phyloP scores from a whole-genome alignment of 2,888 invertebrate genomes.

The Philopedon plagiatum region DNA sequence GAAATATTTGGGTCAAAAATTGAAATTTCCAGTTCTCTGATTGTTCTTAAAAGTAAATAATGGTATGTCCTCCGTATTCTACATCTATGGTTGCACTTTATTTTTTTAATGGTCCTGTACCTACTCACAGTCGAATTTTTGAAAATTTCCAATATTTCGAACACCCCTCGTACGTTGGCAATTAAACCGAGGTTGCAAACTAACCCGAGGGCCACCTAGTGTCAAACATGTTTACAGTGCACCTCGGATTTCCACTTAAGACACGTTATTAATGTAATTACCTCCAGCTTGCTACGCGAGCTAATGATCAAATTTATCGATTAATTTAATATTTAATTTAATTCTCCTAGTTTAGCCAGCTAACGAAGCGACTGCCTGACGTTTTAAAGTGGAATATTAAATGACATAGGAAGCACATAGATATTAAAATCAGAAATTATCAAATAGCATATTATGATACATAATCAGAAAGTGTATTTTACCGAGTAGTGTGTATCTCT shows the following conservation, averaged over 20 bases:
- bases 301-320: conserved; percentile 42
- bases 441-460: too few relatives aligned
- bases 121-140: too few relatives aligned
- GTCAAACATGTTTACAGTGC: conserved; percentile 34
- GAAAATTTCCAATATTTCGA: too few relatives aligned
- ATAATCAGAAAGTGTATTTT: too few relatives aligned
- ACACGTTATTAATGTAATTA: conserved; percentile 49
- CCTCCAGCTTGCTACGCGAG: conserved; percentile 33
- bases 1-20: too few relatives aligned
- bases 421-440: not conserved
- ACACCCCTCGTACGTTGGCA: conserved; percentile 16
- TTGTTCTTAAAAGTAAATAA: too few relatives aligned
- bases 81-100: too few relatives aligned
- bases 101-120: too few relatives aligned
- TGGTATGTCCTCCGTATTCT: too few relatives aligned
- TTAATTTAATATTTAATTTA: conserved; percentile 46
- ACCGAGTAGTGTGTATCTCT: too few relatives aligned
- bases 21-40: too few relatives aligned
- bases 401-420: not conserved
- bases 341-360: conserved; percentile 17
- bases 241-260: conserved; percentile 40
- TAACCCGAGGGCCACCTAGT: conserved; percentile 35
- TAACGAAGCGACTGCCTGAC: conserved; percentile 26
- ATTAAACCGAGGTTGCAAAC: conserved; percentile 14
- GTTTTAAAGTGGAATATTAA: conserved; percentile 14